Base-by-base conservation (phyloP, 2,113 vertebrate species). In the Perca schrenkii region DNA sequence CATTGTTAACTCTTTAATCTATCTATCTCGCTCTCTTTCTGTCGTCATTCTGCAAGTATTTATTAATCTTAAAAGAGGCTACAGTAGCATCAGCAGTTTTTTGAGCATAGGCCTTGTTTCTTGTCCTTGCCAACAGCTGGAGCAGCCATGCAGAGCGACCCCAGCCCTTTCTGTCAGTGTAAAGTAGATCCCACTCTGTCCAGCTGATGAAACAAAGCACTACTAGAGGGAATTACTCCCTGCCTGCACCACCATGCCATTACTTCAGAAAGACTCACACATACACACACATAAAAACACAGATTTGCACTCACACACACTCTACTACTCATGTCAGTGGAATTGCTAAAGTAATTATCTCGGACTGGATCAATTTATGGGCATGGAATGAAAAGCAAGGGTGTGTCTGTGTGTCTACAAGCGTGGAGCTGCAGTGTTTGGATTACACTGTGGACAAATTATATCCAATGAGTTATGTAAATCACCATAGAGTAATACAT, bases 311-410 rank as follows among this genome's bases (percentile, higher is more conserved):
- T 71, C 40, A 49, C 82, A 17, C 82, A 8, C 72, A 57, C 63
- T 54, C 65, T 70, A 66, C 77, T 70, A n/a, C 40, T n/a, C 46
- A 21, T 76, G 85, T 86, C 68, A 57, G 68, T 63, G 69, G 62
- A 72, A 68, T 87, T 93, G 85, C 90, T 81, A 85, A 68, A 70
- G 78, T 65, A 79, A 90, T 90, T 93, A 91, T 87, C 83, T 86
- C 62, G 25, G 22, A 77, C 71, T 57, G 62, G 80, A 93, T 94
- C 85, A 75, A 84, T 91, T 91, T 72, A 68, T 86, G 58, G 71
- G 84, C 82, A 78, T 86, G 85, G 86, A 91, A 86, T 88, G 78
- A 92, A 91, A 91, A 89, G 80, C 74, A 85, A 68, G 84, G 85
- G 86, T 85, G 80, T 88, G 88, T 86, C 86, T 81, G 67, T 43